Percentiles rank a stretch among this genome's conserved stretches.
phyloP scores from a whole-genome alignment of 1,140 invertebrate species.

The Cyclargus thomasi region DNA sequence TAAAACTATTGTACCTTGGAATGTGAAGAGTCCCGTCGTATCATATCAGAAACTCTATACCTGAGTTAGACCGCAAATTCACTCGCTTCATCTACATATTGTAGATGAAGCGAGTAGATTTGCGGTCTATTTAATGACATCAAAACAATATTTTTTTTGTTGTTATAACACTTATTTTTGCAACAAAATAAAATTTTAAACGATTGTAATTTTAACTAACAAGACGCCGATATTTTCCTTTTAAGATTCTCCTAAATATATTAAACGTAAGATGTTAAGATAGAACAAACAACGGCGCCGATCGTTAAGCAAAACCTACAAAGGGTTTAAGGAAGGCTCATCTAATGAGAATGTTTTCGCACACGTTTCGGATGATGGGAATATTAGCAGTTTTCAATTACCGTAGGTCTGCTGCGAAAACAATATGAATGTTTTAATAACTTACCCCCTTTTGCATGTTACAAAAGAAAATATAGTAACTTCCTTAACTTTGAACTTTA shows the following conservation, averaged over 20 bases:
- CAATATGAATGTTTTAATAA: constrained; percentile 14
- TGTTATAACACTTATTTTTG: too few species aligned
- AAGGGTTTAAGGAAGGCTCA: neutral
- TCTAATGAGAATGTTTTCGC: neutral
- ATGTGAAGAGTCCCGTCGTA: too few species aligned
- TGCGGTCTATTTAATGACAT: too few species aligned
- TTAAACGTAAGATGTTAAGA: neutral
- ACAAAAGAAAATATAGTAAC: constrained; percentile 33
- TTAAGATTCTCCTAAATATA: neutral
- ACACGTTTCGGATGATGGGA: neutral
- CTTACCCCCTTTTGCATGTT: constrained; percentile 9
- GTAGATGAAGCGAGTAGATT: too few species aligned
- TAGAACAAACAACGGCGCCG: neutral
- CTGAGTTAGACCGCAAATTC: too few species aligned
- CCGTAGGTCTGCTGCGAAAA: neutral
- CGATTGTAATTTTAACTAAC: too few species aligned
- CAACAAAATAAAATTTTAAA: too few species aligned
- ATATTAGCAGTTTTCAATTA: constrained; percentile 4
- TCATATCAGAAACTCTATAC: too few species aligned
- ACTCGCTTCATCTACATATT: too few species aligned
- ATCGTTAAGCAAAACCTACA: neutral
- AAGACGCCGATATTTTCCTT: neutral
- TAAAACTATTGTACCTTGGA: too few species aligned
- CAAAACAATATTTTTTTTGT: too few species aligned
- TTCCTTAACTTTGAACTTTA: constrained; percentile 35